Conservation (phyloP, 2,888 invertebrate genomes). For the Drosophila aldrichi region DNA sequence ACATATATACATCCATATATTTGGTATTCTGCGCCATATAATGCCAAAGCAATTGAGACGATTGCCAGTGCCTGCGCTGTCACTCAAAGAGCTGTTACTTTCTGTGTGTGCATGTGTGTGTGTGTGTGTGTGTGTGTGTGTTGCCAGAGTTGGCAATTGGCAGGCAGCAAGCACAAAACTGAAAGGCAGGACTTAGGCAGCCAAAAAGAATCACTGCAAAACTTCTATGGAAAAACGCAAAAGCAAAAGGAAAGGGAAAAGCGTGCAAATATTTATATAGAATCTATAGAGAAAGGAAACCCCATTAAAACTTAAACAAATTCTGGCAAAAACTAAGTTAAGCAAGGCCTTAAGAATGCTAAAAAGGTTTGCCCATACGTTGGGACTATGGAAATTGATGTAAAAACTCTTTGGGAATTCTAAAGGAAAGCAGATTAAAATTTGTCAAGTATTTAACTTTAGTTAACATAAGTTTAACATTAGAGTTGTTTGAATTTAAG, state of each 20-base stretch:
- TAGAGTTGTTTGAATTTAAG: too few species aligned
- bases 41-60: conserved; percentile 61
- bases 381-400: background rate
- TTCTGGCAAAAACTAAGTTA: background rate
- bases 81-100: conserved; percentile 10
- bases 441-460: too few species aligned
- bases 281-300: background rate
- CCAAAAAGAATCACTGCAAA: background rate
- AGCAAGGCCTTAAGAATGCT: background rate
- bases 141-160: conserved; percentile 25
- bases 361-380: background rate
- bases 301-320: background rate
- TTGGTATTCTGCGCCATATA: conserved; percentile 40
- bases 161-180: conserved; percentile 22
- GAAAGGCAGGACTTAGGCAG: conserved; percentile 13
- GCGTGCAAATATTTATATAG: background rate
- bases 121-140: conserved; percentile 13
- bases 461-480: too few species aligned
- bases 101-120: conserved; percentile 11
- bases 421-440: background rate
- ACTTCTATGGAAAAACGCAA: background rate
- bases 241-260: conserved; percentile 1
- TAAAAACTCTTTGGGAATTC: background rate
- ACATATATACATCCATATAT: conserved; percentile 15
- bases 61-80: conserved; percentile 50